Conservation (phyloP, 2,113 vertebrate genomes). For the Heterotis niloticus region DNA sequence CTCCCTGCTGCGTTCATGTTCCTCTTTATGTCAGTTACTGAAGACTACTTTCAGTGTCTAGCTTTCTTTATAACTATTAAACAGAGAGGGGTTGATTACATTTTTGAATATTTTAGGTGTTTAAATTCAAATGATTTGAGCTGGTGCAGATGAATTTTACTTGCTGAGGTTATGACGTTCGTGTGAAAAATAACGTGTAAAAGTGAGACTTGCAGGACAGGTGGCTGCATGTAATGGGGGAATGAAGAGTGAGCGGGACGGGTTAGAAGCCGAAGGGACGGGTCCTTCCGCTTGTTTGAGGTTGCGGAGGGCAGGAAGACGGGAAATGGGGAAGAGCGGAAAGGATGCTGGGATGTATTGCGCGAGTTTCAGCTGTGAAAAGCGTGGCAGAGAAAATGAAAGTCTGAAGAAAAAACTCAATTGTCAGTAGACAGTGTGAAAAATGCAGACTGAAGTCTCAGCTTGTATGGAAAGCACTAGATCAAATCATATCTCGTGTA, state of each 20-base stretch:
- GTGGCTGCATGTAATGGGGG: too few species aligned
- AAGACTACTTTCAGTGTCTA: constrained; percentile 43
- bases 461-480: constrained; percentile 55
- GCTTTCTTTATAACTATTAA: constrained; percentile 45
- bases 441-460: constrained; percentile 58
- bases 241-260: not conserved
- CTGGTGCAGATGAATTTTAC: constrained; percentile 51
- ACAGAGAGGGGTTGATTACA: constrained; percentile 13
- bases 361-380: not conserved
- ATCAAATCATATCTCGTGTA: constrained; percentile 38
- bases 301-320: not conserved
- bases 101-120: constrained; percentile 58
- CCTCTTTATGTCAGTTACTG: constrained; percentile 36
- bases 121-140: constrained; percentile 38
- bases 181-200: constrained; percentile 34
- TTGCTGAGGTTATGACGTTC: constrained; percentile 66
- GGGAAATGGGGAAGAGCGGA: not conserved
- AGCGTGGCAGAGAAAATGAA: not conserved
- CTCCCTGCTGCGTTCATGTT: not conserved
- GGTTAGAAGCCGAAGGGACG: not conserved
- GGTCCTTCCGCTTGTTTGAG: not conserved
- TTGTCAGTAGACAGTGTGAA: constrained; percentile 32
- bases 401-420: not conserved
- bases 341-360: not conserved
- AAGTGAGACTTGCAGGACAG: not conserved